These are phyloP conservation scores for Epiblema foenella DNA, from an alignment of 2,888 invertebrate genomes.

Conservation along the genomic window DNA sequence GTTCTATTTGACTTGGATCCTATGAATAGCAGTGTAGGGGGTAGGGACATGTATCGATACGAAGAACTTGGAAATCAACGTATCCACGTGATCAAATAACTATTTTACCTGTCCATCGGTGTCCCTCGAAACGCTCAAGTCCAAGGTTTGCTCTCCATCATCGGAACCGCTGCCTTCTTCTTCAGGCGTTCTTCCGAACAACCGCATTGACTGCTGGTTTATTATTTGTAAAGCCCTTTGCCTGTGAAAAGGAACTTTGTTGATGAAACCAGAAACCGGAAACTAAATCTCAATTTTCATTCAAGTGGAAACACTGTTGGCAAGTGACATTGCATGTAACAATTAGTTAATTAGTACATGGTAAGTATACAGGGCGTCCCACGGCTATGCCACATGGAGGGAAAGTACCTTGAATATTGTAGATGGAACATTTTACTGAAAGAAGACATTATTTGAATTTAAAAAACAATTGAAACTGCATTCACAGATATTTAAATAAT, in stretches of 20 bases:
- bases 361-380: no score
- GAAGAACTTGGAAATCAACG: no score
- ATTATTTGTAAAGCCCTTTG: constrained; percentile 81
- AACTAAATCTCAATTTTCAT: neutral
- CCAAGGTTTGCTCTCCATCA: constrained; percentile 82
- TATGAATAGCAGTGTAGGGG: no score
- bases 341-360: neutral
- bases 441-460: no score
- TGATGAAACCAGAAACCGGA: neutral
- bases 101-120: constrained; percentile 76
- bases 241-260: constrained; percentile 53
- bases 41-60: no score
- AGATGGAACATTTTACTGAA: no score
- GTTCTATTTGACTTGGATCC: no score
- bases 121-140: constrained; percentile 80
- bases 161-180: constrained; percentile 81
- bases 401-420: no score
- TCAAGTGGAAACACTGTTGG: neutral
- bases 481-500: no score
- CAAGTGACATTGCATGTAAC: neutral
- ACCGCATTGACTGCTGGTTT: constrained; percentile 78
- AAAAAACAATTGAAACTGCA: no score
- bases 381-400: no score
- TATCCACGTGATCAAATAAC: no score
- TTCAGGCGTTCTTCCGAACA: constrained; percentile 73